Evolutionary conservation across 2,888 invertebrate species (phyloP).

Genomic region (Euplagia quadripunctaria): DNA sequence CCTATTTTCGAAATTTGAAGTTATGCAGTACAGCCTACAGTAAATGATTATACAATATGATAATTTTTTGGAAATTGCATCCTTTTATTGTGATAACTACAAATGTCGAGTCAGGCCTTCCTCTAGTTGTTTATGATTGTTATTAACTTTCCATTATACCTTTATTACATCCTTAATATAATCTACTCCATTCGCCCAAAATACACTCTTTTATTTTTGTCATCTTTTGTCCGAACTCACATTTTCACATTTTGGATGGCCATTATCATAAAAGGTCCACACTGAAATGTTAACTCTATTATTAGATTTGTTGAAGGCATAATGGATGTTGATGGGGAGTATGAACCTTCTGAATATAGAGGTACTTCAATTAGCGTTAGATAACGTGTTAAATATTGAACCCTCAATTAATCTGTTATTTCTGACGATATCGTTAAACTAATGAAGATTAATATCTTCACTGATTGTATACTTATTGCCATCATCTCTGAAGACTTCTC

Average conservation of each 20-base stretch:
- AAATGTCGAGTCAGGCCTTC: too few relatives aligned
- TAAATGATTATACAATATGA: too few relatives aligned
- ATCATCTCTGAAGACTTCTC: background rate
- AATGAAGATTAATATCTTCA: constrained; percentile 1
- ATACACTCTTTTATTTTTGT: constrained; percentile 18
- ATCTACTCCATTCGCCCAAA: constrained; percentile 4
- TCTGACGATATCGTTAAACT: constrained; percentile 2
- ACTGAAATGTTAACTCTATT: constrained; percentile 42
- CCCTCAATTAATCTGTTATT: constrained; percentile 9
- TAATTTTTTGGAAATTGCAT: too few relatives aligned
- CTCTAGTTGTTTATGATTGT: too few relatives aligned
- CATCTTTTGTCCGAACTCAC: constrained; percentile 24
- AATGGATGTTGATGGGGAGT: constrained; percentile 11
- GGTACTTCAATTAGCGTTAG: constrained; percentile 23
- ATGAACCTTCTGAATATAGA: background rate
- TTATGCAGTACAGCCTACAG: too few relatives aligned
- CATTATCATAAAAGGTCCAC: constrained; percentile 30
- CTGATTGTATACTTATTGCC: background rate
- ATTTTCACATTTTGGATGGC: constrained; percentile 28
- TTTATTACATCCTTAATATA: background rate
- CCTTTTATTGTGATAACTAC: too few relatives aligned
- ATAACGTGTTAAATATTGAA: constrained; percentile 10
- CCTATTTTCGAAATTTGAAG: too few relatives aligned
- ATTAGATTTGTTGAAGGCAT: constrained; percentile 14
- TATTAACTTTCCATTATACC: too few relatives aligned